Evolutionary conservation across 2,888 invertebrate species (phyloP), one percentile per base, ranked within the genome.

Genomic region (Seira musarum): DNA sequence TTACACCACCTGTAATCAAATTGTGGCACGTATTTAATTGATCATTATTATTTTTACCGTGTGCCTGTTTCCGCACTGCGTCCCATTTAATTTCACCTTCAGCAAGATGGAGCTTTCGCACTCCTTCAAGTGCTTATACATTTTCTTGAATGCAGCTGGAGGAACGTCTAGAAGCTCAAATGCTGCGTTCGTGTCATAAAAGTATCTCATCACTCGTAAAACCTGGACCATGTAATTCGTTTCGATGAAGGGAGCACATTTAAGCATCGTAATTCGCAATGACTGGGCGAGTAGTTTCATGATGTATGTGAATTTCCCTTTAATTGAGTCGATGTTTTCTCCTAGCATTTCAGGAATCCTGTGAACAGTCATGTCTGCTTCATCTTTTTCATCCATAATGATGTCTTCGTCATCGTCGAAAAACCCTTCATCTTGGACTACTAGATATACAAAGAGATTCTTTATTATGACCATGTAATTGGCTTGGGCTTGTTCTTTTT

Each of bases 261-360:
- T 46, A 10, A 53, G 19, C 10, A 75, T 21, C 5, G 64, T 40
- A 10, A 84, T 74, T 49, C 68, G 15, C 71, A 84, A 70, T 17
- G 84, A 79, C 3, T 71, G 46, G 19, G 73, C 74, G 0, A 84
- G 67, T 0, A 84, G 63, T 49, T 67, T 79, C 6, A 80, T 53
- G 2, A 74, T 72, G 2, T 66, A 19, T 1, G 30, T n/a, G n/a
- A n/a, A 30, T 30, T 30, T 30, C 30, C 30, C 30, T 8, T 30
- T 30, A 2, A 5, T 30, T 30, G 30, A 5, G 30, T 30, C 30
- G 8, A 30, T 30, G 3, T 30, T 30, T 30, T 30, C 30, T 8
- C 30, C 30, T 8, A 30, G 30, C 8, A 8, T 8, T 2, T 30
- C 30, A 30, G 30, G 30, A 8, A 30, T 30, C 30, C 8, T 30